Base-by-base conservation (phyloP, 2,888 invertebrate species). In the Phragmatobia fuliginosa region DNA sequence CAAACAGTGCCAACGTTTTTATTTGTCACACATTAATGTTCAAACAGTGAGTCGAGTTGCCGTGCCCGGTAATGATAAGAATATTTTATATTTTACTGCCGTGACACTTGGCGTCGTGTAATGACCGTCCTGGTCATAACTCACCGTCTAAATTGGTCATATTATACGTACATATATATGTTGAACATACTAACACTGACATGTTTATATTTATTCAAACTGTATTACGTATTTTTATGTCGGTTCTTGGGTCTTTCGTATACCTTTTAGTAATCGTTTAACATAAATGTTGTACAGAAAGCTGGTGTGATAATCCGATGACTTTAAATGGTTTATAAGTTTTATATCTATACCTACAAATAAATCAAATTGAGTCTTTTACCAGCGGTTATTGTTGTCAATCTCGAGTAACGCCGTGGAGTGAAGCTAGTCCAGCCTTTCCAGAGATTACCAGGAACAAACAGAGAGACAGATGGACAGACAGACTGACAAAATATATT, bases 171-270 rank as follows among this genome's bases (percentile, higher is more conserved):
- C 78, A 75, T 70, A 75, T 79, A 75, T 70, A 75, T 79, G 75
- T 79, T 83, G 83, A 85, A 84, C 78, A 79, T 79, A 78, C 78
- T 81, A 82, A 83, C 72, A 83, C 75, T 79, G 87, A 87, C 86
- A 83, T 77, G 72, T 87, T 87, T 83, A 87, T 87, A 82, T 86
- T 77, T 82, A 79, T 82, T 85, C 81, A 81, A 83, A 86, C 75
- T 81, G 77, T 84, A 82, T 85, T 81, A 81, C 81, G 77, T 75
- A 80, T 80, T 80, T 80, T 78, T 79, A 82, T 81, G 80, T 73
- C 72, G 74, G 71, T 81, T 74, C 80, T 78, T 79, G 66, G 67
- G 68, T 78, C 73, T 73, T 81, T 79, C 73, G 76, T 80, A 70
- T 80, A 74, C 65, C 62, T 78, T 81, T 78, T 80, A 80, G 70